Percentiles rank a stretch among this genome's conserved stretches.
Conservation (phyloP, 1,140 invertebrate species). For the Ceratitis capitata region DNA sequence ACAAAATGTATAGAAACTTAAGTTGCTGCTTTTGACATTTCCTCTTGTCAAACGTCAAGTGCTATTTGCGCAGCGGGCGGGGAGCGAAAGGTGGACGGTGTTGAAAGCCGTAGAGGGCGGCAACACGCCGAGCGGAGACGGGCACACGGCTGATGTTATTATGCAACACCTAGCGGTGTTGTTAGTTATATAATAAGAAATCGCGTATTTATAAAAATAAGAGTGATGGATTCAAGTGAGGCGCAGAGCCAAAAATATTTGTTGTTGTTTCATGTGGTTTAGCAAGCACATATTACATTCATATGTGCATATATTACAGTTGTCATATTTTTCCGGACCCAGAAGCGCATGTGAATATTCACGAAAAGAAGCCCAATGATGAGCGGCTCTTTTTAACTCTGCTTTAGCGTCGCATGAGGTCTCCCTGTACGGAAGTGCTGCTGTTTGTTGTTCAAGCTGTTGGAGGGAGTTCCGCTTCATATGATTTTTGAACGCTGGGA, state of each 20-base stretch:
- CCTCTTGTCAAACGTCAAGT: constrained; percentile 30
- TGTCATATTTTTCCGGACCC: too few species aligned
- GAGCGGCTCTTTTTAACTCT: too few species aligned
- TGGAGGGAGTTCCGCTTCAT: too few species aligned
- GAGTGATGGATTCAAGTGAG: background rate
- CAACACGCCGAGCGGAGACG: background rate
- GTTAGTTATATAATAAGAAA: constrained; percentile 25
- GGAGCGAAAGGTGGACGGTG: too few species aligned
- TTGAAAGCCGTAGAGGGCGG: background rate
- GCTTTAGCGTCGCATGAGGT: too few species aligned
- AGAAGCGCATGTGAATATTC: too few species aligned
- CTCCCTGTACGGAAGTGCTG: too few species aligned
- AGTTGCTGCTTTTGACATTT: constrained; percentile 27
- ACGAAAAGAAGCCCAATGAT: too few species aligned
- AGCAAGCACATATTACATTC: too few species aligned
- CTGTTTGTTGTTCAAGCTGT: too few species aligned
- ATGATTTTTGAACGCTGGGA: too few species aligned
- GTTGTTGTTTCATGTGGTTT: background rate
- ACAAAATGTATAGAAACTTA: constrained; percentile 3
- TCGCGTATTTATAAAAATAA: background rate
- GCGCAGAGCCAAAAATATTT: background rate
- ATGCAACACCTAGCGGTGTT: background rate
- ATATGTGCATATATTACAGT: too few species aligned
- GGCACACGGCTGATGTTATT: background rate
- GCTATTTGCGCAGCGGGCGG: background rate